Conservation (phyloP, 2,797 vertebrate genomes). For the Babyrousa celebensis region DNA sequence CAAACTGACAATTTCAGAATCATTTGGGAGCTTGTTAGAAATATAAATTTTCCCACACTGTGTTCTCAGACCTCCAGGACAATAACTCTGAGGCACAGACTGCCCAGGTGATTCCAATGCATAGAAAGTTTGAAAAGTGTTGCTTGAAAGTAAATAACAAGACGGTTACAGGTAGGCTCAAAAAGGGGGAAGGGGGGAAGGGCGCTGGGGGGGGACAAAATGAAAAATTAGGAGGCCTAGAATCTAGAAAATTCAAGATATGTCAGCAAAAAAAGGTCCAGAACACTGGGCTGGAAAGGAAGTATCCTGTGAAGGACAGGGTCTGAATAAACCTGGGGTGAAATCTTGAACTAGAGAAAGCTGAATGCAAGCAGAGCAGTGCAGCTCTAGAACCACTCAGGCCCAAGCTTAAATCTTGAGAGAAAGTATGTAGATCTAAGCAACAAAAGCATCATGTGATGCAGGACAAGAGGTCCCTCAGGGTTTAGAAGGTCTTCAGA, state of each 20-base stretch:
- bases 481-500: neutral
- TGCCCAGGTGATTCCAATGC: neutral
- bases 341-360: neutral
- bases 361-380: neutral
- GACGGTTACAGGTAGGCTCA: neutral
- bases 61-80: neutral
- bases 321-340: neutral
- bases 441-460: neutral
- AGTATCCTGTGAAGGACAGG: neutral
- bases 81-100: neutral
- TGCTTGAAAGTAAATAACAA: neutral
- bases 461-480: too few relatives aligned
- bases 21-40: constrained; percentile 6
- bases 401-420: too few relatives aligned
- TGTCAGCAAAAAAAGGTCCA: neutral
- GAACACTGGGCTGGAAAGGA: neutral
- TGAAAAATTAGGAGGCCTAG: neutral
- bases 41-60: neutral
- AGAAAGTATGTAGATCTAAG: neutral
- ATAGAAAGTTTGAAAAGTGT: neutral
- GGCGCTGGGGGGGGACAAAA: neutral
- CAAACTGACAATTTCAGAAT: constrained; percentile 50
- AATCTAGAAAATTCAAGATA: constrained; percentile 8
- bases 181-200: neutral
- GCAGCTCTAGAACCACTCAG: neutral